phyloP scores from a whole-genome alignment of 2,113 vertebrate species.

The Anthoscopus minutus region DNA sequence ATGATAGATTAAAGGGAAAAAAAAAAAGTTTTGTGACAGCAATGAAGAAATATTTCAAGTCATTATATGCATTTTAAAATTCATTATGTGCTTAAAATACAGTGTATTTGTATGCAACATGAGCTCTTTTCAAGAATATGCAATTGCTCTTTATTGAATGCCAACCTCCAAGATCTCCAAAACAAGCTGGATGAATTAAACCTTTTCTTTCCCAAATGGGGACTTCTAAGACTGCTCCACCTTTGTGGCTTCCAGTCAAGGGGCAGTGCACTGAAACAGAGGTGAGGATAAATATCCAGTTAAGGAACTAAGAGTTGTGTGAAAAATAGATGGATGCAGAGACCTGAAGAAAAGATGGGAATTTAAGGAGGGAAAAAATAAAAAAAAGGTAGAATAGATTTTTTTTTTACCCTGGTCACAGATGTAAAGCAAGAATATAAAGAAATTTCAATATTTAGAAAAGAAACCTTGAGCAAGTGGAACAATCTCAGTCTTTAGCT shows the following conservation, averaged over 20 bases:
- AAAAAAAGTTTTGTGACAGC: background rate
- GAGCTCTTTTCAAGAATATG: background rate
- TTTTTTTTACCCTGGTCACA: background rate
- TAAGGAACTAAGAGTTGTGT: rapidly evolving
- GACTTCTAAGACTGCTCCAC: background rate
- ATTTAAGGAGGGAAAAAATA: too few species aligned
- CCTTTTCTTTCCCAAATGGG: background rate
- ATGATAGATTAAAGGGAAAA: background rate
- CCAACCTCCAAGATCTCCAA: background rate
- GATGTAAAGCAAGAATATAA: background rate
- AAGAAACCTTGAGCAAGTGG: background rate
- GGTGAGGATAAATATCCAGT: background rate
- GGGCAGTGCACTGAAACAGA: background rate
- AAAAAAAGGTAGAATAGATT: rapidly evolving
- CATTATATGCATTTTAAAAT: background rate
- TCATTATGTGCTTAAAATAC: background rate
- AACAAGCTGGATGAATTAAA: background rate
- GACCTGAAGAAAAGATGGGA: too few species aligned
- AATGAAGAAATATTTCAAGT: conserved; percentile 9
- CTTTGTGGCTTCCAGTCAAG: background rate
- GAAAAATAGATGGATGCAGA: background rate
- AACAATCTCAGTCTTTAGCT: background rate
- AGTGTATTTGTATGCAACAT: background rate
- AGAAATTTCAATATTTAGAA: background rate
- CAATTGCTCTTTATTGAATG: background rate